These are phyloP conservation scores for Leucopsar rothschildi DNA, from an alignment of 2,113 vertebrate genomes.

Conservation along the genomic window DNA sequence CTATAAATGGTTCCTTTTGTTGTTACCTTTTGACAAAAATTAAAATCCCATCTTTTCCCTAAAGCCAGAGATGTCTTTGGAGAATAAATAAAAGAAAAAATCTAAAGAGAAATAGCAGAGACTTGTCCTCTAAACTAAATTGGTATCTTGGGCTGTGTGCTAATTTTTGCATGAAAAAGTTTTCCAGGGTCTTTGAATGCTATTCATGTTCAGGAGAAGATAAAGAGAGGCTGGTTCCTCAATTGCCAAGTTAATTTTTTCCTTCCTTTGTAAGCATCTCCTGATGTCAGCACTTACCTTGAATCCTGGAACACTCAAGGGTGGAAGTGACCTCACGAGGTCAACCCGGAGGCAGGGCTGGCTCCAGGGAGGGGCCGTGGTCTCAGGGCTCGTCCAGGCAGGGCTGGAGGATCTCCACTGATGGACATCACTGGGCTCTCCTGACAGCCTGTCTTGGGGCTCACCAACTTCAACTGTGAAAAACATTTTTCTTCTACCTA, in stretches of 20 bases:
- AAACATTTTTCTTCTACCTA: not conserved
- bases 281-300: not conserved
- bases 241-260: constrained; percentile 13
- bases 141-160: constrained; percentile 3
- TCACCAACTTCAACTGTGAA: fast-evolving
- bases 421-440: not conserved
- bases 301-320: not conserved
- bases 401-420: not conserved
- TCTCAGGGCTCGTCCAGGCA: not conserved
- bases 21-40: constrained; percentile 40
- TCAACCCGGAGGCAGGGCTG: not conserved
- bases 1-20: constrained; percentile 46
- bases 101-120: not conserved
- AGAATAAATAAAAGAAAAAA: constrained; percentile 23
- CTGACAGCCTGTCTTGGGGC: not conserved
- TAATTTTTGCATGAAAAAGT: constrained; percentile 25
- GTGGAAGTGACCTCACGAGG: not conserved
- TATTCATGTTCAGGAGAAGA: not conserved
- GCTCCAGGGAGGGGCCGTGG: fast-evolving
- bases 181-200: constrained; percentile 4
- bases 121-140: constrained; percentile 34
- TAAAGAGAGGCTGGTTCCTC: constrained; percentile 1
- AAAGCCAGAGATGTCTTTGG: constrained; percentile 28
- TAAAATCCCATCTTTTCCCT: constrained; percentile 29
- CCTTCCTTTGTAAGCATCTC: not conserved